Evolutionary conservation across 2,113 vertebrate species (phyloP).

Genomic region (Monopterus albus): DNA sequence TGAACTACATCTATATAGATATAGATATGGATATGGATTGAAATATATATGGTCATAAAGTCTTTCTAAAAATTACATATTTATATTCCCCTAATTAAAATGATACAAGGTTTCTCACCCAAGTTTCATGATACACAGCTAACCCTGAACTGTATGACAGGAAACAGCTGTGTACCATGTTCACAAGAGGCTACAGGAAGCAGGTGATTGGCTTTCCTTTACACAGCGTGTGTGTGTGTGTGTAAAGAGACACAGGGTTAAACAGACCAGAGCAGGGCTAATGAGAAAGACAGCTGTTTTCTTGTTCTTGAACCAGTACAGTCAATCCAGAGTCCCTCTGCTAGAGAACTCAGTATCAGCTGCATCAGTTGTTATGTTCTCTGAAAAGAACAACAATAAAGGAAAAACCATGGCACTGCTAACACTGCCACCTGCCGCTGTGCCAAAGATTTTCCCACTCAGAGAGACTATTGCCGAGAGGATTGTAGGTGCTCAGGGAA

Average conservation of each 20-base stretch:
- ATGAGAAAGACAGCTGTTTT: constrained; percentile 80
- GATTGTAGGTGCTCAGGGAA: constrained; percentile 29
- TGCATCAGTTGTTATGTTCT: constrained; percentile 48
- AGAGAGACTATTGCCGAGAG: constrained; percentile 39
- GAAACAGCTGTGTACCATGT: constrained; percentile 79
- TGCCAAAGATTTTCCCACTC: constrained; percentile 53
- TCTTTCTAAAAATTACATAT: too few relatives aligned
- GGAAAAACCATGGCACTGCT: constrained; percentile 21
- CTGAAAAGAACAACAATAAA: constrained; percentile 33
- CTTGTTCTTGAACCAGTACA: constrained; percentile 64
- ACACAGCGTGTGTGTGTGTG: constrained; percentile 22
- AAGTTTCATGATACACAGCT: constrained; percentile 5
- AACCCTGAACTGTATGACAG: constrained; percentile 35
- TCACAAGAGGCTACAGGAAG: constrained; percentile 62
- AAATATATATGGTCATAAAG: too few relatives aligned
- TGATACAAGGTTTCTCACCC: neutral
- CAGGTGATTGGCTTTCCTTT: constrained; percentile 70
- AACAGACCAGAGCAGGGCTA: constrained; percentile 24
- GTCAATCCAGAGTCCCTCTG: constrained; percentile 50
- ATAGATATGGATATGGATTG: too few relatives aligned
- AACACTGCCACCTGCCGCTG: constrained; percentile 34
- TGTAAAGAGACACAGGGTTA: neutral
- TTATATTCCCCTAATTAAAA: neutral
- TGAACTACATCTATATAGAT: too few relatives aligned
- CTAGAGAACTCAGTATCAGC: constrained; percentile 28